A percentile compares a stretch with the other conserved stretches of the same genome.
phyloP scores from a whole-genome alignment of 2,888 invertebrate species.

The Heliothis peltigera region DNA sequence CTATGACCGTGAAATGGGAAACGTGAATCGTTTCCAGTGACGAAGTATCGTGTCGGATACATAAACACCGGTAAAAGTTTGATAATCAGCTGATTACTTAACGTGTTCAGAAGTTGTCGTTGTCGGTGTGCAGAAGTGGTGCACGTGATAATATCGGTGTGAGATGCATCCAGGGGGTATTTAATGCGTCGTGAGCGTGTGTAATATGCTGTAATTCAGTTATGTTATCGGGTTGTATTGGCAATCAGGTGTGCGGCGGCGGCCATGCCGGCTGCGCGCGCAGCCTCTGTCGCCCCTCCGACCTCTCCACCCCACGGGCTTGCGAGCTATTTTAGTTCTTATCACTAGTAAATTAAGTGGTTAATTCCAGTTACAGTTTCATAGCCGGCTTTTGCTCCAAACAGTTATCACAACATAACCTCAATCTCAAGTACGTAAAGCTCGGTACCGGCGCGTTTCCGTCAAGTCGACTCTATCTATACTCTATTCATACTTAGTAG shows the following conservation, averaged over 20 bases:
- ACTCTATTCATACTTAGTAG: constrained; percentile 63
- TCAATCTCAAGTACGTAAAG: constrained; percentile 83
- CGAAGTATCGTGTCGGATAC: constrained; percentile 71
- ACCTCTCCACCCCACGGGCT: constrained; percentile 70
- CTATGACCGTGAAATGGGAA: constrained; percentile 68
- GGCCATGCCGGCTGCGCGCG: constrained; percentile 89
- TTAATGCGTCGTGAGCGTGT: constrained; percentile 67
- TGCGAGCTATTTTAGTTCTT: constrained; percentile 81
- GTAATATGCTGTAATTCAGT: constrained; percentile 80
- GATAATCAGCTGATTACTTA: constrained; percentile 87
- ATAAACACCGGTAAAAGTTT: constrained; percentile 88
- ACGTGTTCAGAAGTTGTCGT: constrained; percentile 74
- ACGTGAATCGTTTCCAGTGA: constrained; percentile 78
- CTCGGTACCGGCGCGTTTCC: constrained; percentile 80
- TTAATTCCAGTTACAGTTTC: constrained; percentile 69
- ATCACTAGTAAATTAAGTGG: constrained; percentile 76
- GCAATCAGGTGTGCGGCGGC: constrained; percentile 87
- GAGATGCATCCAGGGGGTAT: constrained; percentile 66
- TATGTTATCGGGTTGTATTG: constrained; percentile 81
- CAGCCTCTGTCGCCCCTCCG: constrained; percentile 78
- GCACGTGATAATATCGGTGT: constrained; percentile 67
- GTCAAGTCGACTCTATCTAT: constrained; percentile 61
- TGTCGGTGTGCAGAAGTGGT: constrained; percentile 69
- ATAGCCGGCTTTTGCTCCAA: constrained; percentile 82
- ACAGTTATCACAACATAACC: constrained; percentile 89